Evolutionary conservation across 2,797 vertebrate genomes (phyloP).

Genomic region (Limosa lapponica): DNA sequence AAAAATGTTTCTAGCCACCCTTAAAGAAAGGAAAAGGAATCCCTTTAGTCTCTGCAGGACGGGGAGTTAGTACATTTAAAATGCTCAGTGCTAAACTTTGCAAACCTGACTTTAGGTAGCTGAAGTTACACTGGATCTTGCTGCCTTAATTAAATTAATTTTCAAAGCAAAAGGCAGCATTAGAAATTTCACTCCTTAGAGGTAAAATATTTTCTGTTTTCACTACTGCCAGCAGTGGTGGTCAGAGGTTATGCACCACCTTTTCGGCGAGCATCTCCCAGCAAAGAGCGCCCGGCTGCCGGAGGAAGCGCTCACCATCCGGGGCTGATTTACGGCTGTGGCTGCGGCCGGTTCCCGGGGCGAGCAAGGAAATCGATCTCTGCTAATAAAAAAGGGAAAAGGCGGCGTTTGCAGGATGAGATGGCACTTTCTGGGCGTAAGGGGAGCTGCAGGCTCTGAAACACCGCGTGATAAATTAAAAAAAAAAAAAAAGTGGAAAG

Average conservation of each 20-base stretch:
- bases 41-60: background rate
- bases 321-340: background rate
- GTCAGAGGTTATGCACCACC: background rate
- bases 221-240: background rate
- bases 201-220: background rate
- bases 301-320: fast-evolving
- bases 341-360: background rate
- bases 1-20: background rate
- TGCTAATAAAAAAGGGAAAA: background rate
- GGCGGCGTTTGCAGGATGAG: background rate
- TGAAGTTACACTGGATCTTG: background rate
- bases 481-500: background rate
- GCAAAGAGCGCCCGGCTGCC: background rate
- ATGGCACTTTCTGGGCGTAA: fast-evolving
- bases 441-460: background rate
- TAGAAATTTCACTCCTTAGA: background rate
- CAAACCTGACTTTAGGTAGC: background rate
- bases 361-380: background rate
- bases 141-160: background rate
- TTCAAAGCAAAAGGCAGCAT: background rate
- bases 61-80: background rate
- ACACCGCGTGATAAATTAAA: background rate
- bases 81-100: background rate
- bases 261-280: background rate
- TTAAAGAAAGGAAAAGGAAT: background rate